These are phyloP conservation scores for Drosophila histrio DNA, from an alignment of 2,888 invertebrate species.

Conservation along the genomic window DNA sequence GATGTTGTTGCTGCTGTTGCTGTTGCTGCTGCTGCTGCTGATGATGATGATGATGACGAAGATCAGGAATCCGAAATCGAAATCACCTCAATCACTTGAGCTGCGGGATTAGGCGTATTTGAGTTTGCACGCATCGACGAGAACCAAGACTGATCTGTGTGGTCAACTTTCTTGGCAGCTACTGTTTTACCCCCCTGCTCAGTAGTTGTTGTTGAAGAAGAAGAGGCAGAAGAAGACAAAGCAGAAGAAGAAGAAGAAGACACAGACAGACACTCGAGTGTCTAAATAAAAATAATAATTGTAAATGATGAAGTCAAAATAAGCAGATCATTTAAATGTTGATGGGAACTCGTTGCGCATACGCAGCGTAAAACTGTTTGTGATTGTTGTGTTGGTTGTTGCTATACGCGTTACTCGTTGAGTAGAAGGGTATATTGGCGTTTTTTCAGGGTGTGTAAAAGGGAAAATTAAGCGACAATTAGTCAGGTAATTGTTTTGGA, in stretches of 20 bases:
- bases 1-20: slow-evolving; percentile 8
- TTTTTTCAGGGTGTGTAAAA: no score
- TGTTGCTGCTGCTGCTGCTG: slow-evolving; percentile 13
- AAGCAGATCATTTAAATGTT: slow-evolving; percentile 76
- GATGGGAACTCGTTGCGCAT: slow-evolving; percentile 59
- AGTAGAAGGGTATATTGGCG: neutral
- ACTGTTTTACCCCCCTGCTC: slow-evolving; percentile 75
- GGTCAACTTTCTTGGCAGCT: slow-evolving; percentile 49
- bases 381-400: slow-evolving; percentile 9
- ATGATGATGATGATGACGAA: slow-evolving; percentile 13
- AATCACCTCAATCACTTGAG: slow-evolving; percentile 83
- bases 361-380: slow-evolving; percentile 37
- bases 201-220: neutral
- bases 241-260: neutral
- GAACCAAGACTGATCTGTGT: slow-evolving; percentile 55
- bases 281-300: slow-evolving; percentile 81
- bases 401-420: slow-evolving; percentile 12
- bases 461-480: no score
- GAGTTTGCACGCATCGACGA: slow-evolving; percentile 81
- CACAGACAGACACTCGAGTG: slow-evolving; percentile 56
- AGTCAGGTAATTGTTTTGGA: no score
- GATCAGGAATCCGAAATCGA: slow-evolving; percentile 62
- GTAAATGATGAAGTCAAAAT: slow-evolving; percentile 80
- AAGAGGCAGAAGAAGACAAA: neutral
- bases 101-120: slow-evolving; percentile 84